phyloP scores from a whole-genome alignment of 2,113 vertebrate species.

The Cyanistes caeruleus region DNA sequence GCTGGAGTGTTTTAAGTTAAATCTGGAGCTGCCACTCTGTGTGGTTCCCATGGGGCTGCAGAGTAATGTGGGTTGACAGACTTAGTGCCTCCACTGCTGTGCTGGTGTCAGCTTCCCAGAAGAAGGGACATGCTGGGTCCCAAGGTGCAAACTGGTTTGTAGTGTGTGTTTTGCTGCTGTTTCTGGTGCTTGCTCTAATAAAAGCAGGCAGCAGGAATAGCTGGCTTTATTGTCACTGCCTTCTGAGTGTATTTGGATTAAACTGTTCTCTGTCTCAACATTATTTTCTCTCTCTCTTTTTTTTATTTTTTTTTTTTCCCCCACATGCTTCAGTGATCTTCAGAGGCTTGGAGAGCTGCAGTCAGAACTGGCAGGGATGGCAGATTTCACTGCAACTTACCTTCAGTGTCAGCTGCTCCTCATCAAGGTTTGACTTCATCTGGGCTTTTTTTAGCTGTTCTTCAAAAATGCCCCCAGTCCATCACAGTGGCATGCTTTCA shows the following conservation, averaged over 20 bases:
- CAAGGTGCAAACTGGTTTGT: not conserved
- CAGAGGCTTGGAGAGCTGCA: conserved; percentile 93
- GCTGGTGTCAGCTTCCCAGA: not conserved
- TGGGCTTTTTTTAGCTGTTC: not conserved
- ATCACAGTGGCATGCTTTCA: not conserved
- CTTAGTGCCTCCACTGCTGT: not conserved
- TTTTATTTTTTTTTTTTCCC: too few species aligned
- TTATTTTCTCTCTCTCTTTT: not conserved
- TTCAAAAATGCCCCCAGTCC: not conserved
- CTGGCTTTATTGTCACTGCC: not conserved
- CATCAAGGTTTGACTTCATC: conserved; percentile 82
- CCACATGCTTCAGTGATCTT: conserved; percentile 81
- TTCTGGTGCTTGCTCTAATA: not conserved
- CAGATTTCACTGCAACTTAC: conserved; percentile 94
- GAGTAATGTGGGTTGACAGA: not conserved
- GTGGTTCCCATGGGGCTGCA: not conserved
- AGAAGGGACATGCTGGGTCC: not conserved
- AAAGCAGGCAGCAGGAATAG: not conserved
- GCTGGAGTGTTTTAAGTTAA: not conserved
- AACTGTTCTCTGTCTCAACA: not conserved
- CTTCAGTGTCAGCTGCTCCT: conserved; percentile 94
- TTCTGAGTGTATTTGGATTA: not conserved
- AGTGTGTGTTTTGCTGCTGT: not conserved
- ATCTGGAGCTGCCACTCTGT: not conserved
- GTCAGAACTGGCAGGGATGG: conserved; percentile 90